Base-by-base conservation (phyloP, 1,140 invertebrate genomes). In the Ooceraea biroi region DNA sequence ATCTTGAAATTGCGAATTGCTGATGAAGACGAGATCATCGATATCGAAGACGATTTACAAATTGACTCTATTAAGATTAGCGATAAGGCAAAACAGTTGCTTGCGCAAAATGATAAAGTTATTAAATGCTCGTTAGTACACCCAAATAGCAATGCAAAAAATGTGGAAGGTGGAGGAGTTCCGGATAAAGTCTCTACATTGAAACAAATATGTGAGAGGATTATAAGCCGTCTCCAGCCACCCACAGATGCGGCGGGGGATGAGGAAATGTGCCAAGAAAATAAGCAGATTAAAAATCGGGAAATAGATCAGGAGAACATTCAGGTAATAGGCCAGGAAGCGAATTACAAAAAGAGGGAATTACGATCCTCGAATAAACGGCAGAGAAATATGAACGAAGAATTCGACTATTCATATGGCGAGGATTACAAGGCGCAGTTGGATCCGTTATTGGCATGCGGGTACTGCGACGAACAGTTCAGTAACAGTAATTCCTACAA, bases 1-100 rank as follows among this genome's bases (percentile, higher is more conserved):
- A 50, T 93, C 55, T 25, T 93, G 27, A 93, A 89, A 7, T 85
- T 93, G 19, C 19, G 89, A 57, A 36, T 48, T 19, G 84, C 72
- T 0, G 90, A 93, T 19, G 91, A 93, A 48, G 91, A 93, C 19
- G 85, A 89, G 27, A 91, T 92, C 36, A 88, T 94, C 8, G 91
- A 93, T 30, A 91, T 94, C 44, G 92, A 94, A 77, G 90, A 92
- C 1, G 89, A 89, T 41, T 19, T 46, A 30, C 60, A 83, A 14
- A 41, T 1, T 30, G 46, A 12, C 57, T 19, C 10, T n/a, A 25
- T 3, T 52, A 61, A 68, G n/a, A 66, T 68, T 48, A 2, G 2
- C 7, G 22, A 58, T 63, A 60, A n/a, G 66, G 22, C 0, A 3
- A 17, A 25, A 12, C 22, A 63, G 10, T 19, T 11, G 19, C 4